Conservation (phyloP, 2,888 invertebrate species). For the Dicyrtoma fusca region DNA sequence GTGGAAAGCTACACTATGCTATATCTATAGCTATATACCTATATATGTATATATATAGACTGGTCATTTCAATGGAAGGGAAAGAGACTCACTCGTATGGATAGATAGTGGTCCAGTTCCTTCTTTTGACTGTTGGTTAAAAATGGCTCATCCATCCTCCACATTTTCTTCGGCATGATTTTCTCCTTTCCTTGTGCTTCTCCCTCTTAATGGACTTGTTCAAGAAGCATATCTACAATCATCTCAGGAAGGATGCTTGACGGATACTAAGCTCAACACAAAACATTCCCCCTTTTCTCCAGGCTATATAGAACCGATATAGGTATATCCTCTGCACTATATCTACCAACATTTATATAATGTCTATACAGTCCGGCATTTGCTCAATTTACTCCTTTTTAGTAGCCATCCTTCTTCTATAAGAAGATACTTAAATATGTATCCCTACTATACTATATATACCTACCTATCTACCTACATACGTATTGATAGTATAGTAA, state of each 20-base stretch:
- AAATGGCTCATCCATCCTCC: slow-evolving; percentile 39
- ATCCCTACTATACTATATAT: too few relatives aligned
- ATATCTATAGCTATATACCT: too few relatives aligned
- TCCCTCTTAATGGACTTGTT: slow-evolving; percentile 38
- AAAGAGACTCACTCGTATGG: too few relatives aligned
- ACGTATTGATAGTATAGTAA: too few relatives aligned
- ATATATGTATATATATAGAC: neutral
- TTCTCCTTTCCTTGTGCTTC: neutral
- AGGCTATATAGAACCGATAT: neutral
- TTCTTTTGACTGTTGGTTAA: neutral
- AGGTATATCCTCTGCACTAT: slow-evolving; percentile 1
- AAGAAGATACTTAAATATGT: too few relatives aligned
- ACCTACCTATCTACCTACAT: neutral
- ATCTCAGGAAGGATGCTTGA: slow-evolving; percentile 29
- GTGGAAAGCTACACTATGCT: too few relatives aligned
- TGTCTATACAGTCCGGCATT: too few relatives aligned
- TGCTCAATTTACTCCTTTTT: too few relatives aligned
- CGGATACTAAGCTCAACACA: slow-evolving; percentile 26
- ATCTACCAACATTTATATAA: neutral
- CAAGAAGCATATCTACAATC: slow-evolving; percentile 37
- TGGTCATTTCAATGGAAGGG: slow-evolving; percentile 42
- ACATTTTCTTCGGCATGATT: neutral
- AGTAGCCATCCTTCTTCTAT: too few relatives aligned
- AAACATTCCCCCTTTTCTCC: slow-evolving; percentile 1
- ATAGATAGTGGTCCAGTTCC: too few relatives aligned